Evolutionary conservation across 2,797 vertebrate species (phyloP).

Genomic region (Mormyrops boulengeri): DNA sequence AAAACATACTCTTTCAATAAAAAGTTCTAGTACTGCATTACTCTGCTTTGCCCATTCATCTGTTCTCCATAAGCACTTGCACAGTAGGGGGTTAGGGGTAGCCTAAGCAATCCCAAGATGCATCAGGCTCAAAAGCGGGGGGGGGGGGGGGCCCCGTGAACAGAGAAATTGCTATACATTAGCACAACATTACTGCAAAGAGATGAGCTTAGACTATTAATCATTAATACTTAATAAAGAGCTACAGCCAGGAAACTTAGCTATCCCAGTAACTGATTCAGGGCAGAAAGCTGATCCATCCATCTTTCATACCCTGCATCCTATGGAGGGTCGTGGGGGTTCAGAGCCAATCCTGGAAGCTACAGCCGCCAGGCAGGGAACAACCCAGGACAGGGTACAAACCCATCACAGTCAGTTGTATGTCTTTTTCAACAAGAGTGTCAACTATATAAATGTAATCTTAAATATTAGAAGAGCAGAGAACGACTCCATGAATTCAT

Average conservation of each 20-base stretch:
- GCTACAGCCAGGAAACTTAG: not conserved
- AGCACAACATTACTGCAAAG: not conserved
- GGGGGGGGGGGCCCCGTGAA: not conserved
- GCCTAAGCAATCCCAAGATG: not conserved
- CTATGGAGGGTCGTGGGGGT: not conserved
- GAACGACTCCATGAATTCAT: not conserved
- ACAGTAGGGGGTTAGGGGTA: not conserved
- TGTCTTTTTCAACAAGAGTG: not conserved
- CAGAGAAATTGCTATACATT: not conserved
- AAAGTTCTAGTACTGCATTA: not conserved
- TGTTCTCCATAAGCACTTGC: not conserved
- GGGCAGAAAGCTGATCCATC: not conserved
- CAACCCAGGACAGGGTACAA: not conserved
- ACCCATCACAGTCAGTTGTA: not conserved
- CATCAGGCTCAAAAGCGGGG: not conserved
- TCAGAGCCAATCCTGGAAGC: not conserved
- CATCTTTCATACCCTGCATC: not conserved
- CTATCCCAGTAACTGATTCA: conserved; percentile 10
- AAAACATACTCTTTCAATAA: not conserved
- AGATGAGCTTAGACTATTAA: not conserved
- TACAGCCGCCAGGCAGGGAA: not conserved
- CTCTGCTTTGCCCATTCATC: not conserved
- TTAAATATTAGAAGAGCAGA: not conserved
- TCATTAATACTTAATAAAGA: conserved; percentile 9
- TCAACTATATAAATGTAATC: not conserved